phyloP scores from a whole-genome alignment of 64 coral and sea anemone genomes.

The Montipora foliosa region DNA sequence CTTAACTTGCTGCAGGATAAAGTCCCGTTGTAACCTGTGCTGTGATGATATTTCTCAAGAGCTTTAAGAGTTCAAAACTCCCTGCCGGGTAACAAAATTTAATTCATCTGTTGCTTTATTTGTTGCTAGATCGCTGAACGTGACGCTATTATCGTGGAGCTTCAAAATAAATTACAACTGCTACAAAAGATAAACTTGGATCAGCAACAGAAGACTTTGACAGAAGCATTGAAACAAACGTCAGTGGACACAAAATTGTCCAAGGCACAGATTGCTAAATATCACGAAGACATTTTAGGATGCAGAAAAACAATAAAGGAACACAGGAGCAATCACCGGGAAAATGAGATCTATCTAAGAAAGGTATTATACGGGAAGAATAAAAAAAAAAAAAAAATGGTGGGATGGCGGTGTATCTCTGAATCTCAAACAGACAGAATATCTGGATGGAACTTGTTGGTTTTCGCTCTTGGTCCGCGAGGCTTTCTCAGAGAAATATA shows the following conservation, averaged over 20 bases:
- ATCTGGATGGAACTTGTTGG: too few relatives aligned
- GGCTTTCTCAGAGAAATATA: too few relatives aligned
- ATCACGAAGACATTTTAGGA: constrained; percentile 64
- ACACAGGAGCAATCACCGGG: constrained; percentile 45
- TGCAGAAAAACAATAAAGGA: constrained; percentile 11
- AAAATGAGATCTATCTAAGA: constrained; percentile 77
- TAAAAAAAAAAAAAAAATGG: too few relatives aligned
- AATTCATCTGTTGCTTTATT: neutral
- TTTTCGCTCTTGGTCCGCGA: too few relatives aligned
- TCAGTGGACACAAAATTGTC: constrained; percentile 66
- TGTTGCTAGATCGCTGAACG: constrained; percentile 67
- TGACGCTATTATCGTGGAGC: constrained; percentile 46
- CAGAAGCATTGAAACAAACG: constrained; percentile 80
- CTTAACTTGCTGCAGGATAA: too few relatives aligned
- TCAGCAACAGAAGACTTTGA: constrained; percentile 63
- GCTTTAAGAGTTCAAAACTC: too few relatives aligned
- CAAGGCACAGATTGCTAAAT: neutral
- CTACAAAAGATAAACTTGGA: constrained; percentile 77
- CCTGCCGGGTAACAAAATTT: too few relatives aligned
- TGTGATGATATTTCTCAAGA: too few relatives aligned
- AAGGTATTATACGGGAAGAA: constrained; percentile 52
- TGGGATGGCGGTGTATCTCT: too few relatives aligned
- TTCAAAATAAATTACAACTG: constrained; percentile 70
- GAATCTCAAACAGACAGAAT: too few relatives aligned
- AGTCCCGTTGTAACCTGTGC: too few relatives aligned